Conservation (phyloP, 2,113 vertebrate genomes). For the Scalopus aquaticus region DNA sequence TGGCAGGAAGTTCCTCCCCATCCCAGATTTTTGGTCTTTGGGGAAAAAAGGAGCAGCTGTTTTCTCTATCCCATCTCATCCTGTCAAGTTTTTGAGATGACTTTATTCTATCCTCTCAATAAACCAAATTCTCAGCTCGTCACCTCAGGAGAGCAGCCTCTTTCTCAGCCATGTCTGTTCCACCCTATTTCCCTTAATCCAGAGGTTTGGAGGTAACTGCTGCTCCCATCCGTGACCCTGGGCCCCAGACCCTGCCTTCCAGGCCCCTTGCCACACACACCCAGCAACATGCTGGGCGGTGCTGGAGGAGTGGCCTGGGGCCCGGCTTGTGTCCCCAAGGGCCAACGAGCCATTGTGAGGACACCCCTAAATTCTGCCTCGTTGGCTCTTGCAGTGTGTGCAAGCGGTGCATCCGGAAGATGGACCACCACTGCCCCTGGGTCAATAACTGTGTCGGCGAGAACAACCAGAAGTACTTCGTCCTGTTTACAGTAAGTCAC, state of each 20-base stretch:
- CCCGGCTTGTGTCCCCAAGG: background rate
- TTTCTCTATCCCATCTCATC: background rate
- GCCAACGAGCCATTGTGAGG: background rate
- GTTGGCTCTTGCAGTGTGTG: constrained; percentile 90
- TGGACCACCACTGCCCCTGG: constrained; percentile 99
- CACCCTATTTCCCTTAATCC: background rate
- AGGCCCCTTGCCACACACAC: background rate
- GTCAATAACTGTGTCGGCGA: constrained; percentile 99
- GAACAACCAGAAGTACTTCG: constrained; percentile 99
- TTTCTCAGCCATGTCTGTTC: background rate
- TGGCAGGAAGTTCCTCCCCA: background rate
- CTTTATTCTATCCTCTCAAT: background rate
- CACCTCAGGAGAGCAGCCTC: background rate
- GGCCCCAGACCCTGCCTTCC: background rate
- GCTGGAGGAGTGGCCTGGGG: background rate
- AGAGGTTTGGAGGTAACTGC: background rate
- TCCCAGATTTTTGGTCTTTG: background rate
- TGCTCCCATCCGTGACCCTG: too few relatives aligned
- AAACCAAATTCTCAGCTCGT: background rate
- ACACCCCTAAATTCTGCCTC: background rate
- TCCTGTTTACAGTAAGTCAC: constrained; percentile 98
- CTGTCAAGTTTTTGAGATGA: background rate
- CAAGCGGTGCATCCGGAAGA: constrained; percentile 99
- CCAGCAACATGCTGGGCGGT: accelerated
- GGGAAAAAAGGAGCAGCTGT: background rate